Base-by-base conservation (phyloP, 1,140 invertebrate species). In the Heliconius nattereri region DNA sequence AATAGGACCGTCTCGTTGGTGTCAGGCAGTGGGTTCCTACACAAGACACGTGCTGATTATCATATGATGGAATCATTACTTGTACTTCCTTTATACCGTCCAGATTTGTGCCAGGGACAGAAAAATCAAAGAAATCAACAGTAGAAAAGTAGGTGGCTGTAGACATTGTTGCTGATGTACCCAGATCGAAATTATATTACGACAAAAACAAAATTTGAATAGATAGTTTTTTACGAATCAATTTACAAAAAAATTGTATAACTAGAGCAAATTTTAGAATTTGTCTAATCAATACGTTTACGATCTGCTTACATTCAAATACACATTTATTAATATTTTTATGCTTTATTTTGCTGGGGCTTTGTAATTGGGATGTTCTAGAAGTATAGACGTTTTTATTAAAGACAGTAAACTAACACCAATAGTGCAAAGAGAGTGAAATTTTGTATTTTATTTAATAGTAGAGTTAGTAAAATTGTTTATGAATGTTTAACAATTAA, bases 51-150 rank as follows among this genome's bases (percentile, higher is more conserved):
- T 94, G 92, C 92, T 86, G 77, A 86, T 90, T 87, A 92, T 91
- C 88, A 92, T 91, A 86, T 90, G 78, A 87, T 92, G 85, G 88
- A 92, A 85, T 91, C 85, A 92, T 94, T 94, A 94, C 92, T 94
- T 94, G 92, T 94, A 94, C 92, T 94, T 94, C 92, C 92, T 94
- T 91, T 81, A 84, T 86, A 89, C 85, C 87, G 83, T 94, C 92
- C 92, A 75, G 89, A 85, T 84, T 86, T 84, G 91, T 94, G 92
- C 91, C 90, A 91, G 90, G 90, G 89, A 88, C 85, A 92, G 86
- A 91, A 89, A 88, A 91, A 90, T 80, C 84, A 90, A 89, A 89
- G 83, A 90, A 90, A 90, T 91, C 80, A 91, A 90, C 89, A 92
- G 83, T 88, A 86, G 86, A 88, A 86, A 85, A 74, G 78, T 87